Evolutionary conservation across 2,113 vertebrate species (phyloP).

Genomic region (Ceyx melanurus): DNA sequence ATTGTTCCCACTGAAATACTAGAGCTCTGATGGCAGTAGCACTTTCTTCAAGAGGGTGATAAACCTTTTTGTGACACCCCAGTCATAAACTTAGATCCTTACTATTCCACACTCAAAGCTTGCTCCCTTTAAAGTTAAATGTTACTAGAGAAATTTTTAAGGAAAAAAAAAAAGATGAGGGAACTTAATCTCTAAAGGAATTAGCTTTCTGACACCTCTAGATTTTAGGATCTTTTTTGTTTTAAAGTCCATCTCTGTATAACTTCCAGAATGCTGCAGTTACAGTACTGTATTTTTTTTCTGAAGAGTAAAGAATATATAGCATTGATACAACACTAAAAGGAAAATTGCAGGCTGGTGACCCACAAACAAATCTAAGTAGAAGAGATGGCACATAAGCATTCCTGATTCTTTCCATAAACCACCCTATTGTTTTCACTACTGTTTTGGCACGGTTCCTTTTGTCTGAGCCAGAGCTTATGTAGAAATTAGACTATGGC

Average conservation of each 20-base stretch:
- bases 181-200: not conserved
- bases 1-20: not conserved
- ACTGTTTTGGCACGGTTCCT: slow-evolving; percentile 15
- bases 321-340: not conserved
- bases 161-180: not conserved
- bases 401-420: not conserved
- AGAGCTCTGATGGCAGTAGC: not conserved
- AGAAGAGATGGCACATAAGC: not conserved
- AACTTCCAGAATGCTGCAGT: not conserved
- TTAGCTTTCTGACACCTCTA: not conserved
- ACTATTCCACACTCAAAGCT: not conserved
- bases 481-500: not conserved
- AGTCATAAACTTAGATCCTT: not conserved
- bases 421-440: not conserved
- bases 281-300: not conserved
- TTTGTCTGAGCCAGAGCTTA: not conserved
- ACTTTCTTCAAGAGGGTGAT: not conserved
- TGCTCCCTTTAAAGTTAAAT: not conserved
- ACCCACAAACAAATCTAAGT: not conserved
- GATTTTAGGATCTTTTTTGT: not conserved
- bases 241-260: not conserved
- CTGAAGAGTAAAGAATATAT: not conserved
- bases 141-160: not conserved
- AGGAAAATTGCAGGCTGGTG: not conserved
- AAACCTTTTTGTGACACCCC: not conserved